Conservation (phyloP, 2,888 invertebrate species). For the Leptothorax acervorum region DNA sequence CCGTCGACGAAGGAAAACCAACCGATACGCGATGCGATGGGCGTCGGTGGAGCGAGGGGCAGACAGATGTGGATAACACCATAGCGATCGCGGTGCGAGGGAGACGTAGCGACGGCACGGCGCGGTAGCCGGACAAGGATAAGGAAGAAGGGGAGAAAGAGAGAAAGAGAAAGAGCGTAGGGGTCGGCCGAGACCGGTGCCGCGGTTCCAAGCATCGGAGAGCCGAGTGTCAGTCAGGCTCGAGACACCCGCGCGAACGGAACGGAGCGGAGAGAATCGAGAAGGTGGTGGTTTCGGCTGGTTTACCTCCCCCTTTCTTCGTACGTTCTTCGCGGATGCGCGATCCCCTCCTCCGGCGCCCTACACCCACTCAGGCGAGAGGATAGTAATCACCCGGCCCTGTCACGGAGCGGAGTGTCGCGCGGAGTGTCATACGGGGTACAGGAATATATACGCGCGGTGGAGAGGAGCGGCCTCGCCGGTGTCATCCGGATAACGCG, state of each 20-base stretch:
- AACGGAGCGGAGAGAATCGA: slow-evolving; percentile 64
- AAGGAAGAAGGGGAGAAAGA: slow-evolving; percentile 8
- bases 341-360: slow-evolving; percentile 54
- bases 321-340: slow-evolving; percentile 68
- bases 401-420: slow-evolving; percentile 70
- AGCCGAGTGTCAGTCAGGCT: slow-evolving; percentile 81
- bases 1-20: slow-evolving; percentile 60
- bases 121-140: background rate
- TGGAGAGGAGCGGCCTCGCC: slow-evolving; percentile 5
- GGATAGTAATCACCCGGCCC: slow-evolving; percentile 33
- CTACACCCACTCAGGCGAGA: slow-evolving; percentile 58
- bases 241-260: slow-evolving; percentile 80
- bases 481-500: slow-evolving; percentile 36
- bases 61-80: background rate
- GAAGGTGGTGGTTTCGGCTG: slow-evolving; percentile 64
- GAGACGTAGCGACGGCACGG: background rate
- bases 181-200: slow-evolving; percentile 53
- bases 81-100: background rate
- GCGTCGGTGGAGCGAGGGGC: slow-evolving; percentile 48
- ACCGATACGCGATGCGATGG: slow-evolving; percentile 57
- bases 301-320: slow-evolving; percentile 65
- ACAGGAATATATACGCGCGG: slow-evolving; percentile 38
- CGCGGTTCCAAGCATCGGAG: slow-evolving; percentile 58
- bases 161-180: slow-evolving; percentile 33
- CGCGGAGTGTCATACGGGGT: slow-evolving; percentile 65